phyloP scores from a whole-genome alignment of 2,797 vertebrate genomes.

The Sebastes baramenuke region DNA sequence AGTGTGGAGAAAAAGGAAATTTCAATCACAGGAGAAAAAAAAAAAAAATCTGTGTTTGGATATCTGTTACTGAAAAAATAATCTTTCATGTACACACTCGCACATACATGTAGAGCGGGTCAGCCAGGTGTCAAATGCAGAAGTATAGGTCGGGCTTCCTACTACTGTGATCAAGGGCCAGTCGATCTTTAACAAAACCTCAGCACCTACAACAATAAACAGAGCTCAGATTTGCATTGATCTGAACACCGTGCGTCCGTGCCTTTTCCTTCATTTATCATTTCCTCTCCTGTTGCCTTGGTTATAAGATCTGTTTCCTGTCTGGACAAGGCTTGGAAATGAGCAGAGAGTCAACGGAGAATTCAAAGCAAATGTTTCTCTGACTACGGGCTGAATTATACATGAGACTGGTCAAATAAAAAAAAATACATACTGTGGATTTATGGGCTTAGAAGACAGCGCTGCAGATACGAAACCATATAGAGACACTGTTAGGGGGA shows the following conservation, averaged over 20 bases:
- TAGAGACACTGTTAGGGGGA: background rate
- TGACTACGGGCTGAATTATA: constrained; percentile 22
- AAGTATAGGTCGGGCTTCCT: background rate
- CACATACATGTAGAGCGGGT: background rate
- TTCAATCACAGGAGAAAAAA: background rate
- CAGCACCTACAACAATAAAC: constrained; percentile 49
- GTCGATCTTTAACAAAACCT: constrained; percentile 3
- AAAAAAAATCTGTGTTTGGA: constrained; percentile 7
- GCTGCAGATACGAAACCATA: background rate
- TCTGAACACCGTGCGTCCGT: constrained; percentile 2
- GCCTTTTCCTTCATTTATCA: constrained; percentile 30
- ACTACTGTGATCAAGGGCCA: constrained; percentile 26
- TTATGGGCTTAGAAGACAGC: background rate
- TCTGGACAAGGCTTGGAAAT: constrained; percentile 11
- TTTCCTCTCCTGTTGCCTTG: constrained; percentile 29
- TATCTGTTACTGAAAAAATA: constrained; percentile 26
- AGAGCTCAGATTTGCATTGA: constrained; percentile 30
- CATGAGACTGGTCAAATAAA: constrained; percentile 12
- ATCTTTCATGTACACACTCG: background rate
- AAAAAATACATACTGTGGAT: background rate
- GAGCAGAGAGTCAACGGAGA: background rate
- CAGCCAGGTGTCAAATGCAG: constrained; percentile 39
- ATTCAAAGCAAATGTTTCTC: constrained; percentile 28
- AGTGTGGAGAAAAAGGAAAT: background rate
- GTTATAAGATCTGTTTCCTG: constrained; percentile 28